Evolutionary conservation across 1,140 invertebrate species (phyloP).

Genomic region (Ganaspis sp.): DNA sequence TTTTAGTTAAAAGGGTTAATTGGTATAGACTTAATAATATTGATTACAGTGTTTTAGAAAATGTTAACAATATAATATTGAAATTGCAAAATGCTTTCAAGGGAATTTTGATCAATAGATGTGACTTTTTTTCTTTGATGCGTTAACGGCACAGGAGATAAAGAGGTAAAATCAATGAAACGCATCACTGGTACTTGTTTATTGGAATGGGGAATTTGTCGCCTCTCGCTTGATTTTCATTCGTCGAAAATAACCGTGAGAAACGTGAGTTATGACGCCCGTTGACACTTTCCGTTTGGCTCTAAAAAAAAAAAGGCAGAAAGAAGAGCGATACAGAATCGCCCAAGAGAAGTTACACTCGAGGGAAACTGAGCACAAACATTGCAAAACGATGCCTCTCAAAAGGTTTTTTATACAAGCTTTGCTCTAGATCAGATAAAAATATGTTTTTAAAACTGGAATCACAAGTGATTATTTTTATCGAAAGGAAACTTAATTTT

Average conservation of each 20-base stretch:
- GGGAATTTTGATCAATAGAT: background rate
- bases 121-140: constrained; percentile 7
- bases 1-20: too few relatives aligned
- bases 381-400: constrained; percentile 12
- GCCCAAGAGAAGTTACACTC: constrained; percentile 6
- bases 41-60: too few relatives aligned
- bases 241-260: constrained; percentile 30
- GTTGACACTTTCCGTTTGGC: constrained; percentile 26
- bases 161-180: constrained; percentile 8
- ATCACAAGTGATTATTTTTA: too few relatives aligned
- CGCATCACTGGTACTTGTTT: background rate
- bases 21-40: too few relatives aligned
- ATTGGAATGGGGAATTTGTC: constrained; percentile 11
- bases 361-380: constrained; percentile 20
- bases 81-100: background rate
- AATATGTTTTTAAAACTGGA: too few relatives aligned
- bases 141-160: background rate
- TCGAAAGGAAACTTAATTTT: too few relatives aligned
- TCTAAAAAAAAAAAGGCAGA: background rate
- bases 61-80: too few relatives aligned
- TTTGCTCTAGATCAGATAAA: too few relatives aligned
- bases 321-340: background rate
- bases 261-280: constrained; percentile 25
- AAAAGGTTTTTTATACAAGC: background rate
- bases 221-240: constrained; percentile 23